phyloP scores from a whole-genome alignment of 2,113 vertebrate species.

The Climacteris rufus region DNA sequence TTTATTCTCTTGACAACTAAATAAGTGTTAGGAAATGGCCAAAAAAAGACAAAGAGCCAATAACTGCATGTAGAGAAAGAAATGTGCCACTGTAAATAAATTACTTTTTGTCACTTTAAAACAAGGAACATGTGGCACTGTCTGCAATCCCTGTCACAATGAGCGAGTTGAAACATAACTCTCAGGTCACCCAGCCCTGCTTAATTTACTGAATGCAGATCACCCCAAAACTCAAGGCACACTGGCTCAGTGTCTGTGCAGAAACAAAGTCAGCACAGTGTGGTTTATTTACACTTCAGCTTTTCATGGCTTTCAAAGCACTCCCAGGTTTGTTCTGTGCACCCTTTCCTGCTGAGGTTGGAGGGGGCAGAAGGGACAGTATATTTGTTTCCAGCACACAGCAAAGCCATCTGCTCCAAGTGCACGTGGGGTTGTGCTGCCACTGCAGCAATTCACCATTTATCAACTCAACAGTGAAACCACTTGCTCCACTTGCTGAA shows the following conservation, averaged over 20 bases:
- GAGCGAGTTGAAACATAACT: accelerated
- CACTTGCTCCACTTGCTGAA: background rate
- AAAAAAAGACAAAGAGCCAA: background rate
- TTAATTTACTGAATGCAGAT: background rate
- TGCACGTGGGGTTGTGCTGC: background rate
- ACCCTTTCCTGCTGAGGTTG: background rate
- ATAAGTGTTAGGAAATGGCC: background rate
- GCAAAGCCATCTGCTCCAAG: background rate
- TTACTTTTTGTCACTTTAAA: background rate
- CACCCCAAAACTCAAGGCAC: background rate
- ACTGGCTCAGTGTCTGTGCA: background rate
- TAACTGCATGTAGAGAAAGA: background rate
- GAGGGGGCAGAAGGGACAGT: background rate
- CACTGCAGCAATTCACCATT: background rate
- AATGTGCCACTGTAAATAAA: background rate
- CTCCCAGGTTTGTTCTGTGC: background rate
- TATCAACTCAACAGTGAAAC: background rate
- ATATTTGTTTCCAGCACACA: background rate
- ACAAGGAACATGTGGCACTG: accelerated
- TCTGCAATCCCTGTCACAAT: background rate
- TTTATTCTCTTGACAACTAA: background rate
- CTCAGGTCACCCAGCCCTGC: background rate
- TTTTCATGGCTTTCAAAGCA: background rate
- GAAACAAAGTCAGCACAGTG: background rate
- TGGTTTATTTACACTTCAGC: background rate